Conservation (phyloP, 2,113 vertebrate genomes). For the Lanius ludovicianus region DNA sequence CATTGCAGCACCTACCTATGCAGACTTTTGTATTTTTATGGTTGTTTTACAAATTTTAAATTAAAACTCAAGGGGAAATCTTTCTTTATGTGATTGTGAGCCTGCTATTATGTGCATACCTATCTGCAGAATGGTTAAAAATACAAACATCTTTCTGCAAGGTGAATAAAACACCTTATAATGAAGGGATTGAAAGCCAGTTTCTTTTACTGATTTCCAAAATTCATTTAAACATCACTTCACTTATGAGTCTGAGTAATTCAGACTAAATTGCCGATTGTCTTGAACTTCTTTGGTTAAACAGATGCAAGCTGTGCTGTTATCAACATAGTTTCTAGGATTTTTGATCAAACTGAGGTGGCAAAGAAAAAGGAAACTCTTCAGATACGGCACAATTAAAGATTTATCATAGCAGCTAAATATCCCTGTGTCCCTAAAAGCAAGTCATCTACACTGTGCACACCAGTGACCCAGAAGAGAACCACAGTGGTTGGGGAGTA, state of each 20-base stretch:
- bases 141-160: neutral
- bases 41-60: neutral
- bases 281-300: neutral
- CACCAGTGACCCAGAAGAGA: neutral
- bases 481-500: neutral
- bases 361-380: neutral
- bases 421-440: neutral
- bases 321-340: neutral
- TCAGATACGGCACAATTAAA: neutral
- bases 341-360: neutral
- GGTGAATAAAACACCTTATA: neutral
- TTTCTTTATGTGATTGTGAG: neutral
- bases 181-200: neutral
- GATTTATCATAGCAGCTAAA: neutral
- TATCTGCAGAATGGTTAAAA: neutral
- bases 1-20: neutral
- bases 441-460: neutral
- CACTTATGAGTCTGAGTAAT: neutral
- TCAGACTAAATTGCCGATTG: neutral
- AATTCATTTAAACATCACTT: neutral
- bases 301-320: neutral
- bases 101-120: neutral
- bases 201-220: neutral
- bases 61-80: neutral
- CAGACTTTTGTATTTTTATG: neutral